A percentile compares a stretch with the other conserved stretches of the same genome.
Conservation (phyloP, 1,140 invertebrate species). For the Aphidius ervi region DNA sequence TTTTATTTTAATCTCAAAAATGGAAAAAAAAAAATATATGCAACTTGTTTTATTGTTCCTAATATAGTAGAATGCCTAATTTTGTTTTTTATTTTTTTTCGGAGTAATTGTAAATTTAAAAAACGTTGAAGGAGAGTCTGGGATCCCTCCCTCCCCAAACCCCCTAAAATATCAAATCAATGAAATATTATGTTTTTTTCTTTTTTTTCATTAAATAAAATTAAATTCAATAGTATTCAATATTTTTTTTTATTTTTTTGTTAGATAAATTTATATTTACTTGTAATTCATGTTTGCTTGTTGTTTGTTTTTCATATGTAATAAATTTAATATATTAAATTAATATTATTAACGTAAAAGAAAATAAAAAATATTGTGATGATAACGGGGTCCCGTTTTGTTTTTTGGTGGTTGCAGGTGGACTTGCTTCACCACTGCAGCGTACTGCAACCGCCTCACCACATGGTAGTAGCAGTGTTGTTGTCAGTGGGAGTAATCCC, state of each 20-base stretch:
- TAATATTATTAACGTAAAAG: conserved; percentile 17
- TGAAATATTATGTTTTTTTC: not conserved
- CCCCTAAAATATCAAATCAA: not conserved
- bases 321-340: too few relatives aligned
- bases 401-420: conserved; percentile 55
- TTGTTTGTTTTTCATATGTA: too few relatives aligned
- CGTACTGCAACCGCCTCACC: conserved; percentile 52
- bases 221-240: too few relatives aligned
- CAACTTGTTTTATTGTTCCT: too few relatives aligned
- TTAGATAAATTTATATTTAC: conserved; percentile 12
- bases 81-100: not conserved
- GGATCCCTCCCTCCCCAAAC: conserved; percentile 16
- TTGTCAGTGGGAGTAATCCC: conserved; percentile 26
- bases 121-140: conserved; percentile 49
- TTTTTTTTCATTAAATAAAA: too few relatives aligned
- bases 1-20: too few relatives aligned
- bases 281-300: not conserved
- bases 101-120: not conserved
- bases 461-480: conserved; percentile 38
- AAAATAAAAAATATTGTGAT: conserved; percentile 25
- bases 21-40: too few relatives aligned
- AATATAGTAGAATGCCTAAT: not conserved
- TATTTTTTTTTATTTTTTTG: too few relatives aligned
- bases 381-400: conserved; percentile 47
- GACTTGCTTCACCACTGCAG: conserved; percentile 54